Evolutionary conservation across 1,140 invertebrate species (phyloP).

Genomic region (Bombus soroeensis): DNA sequence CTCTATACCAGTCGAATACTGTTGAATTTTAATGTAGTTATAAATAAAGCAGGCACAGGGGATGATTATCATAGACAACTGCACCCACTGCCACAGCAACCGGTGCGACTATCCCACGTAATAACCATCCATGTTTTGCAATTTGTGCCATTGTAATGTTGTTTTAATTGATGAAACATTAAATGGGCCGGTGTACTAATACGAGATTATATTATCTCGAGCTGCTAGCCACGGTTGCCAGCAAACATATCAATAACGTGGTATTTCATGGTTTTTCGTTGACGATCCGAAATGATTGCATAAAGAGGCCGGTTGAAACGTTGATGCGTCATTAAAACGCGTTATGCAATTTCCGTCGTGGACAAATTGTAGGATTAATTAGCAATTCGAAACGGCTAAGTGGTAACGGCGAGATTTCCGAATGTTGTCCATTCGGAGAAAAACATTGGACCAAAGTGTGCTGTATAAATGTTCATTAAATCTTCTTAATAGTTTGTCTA

Average conservation of each 20-base stretch:
- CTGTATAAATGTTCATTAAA: not conserved
- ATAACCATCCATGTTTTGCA: conserved; percentile 6
- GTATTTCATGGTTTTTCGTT: not conserved
- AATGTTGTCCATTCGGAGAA: not conserved
- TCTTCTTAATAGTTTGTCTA: not conserved
- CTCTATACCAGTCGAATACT: not conserved
- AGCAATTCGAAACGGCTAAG: not conserved
- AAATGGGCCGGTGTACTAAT: not conserved
- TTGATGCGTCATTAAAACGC: conserved; percentile 3
- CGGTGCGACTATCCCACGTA: not conserved
- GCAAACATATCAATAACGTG: not conserved
- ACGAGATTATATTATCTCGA: conserved; percentile 6
- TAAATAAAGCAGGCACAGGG: conserved; percentile 10
- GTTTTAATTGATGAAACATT: conserved; percentile 29
- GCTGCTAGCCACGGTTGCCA: no score
- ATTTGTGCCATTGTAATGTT: conserved; percentile 26
- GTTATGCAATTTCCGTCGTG: not conserved
- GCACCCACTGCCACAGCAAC: not conserved
- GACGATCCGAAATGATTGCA: not conserved
- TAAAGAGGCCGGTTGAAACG: not conserved
- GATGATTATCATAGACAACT: not conserved
- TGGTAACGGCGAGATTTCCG: no score
- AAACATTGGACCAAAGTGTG: not conserved
- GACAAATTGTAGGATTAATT: not conserved
- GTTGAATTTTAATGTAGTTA: conserved; percentile 27